These are phyloP conservation scores for Sarcophaga rosellei DNA, from an alignment of 2,888 invertebrate species.

Conservation along the genomic window DNA sequence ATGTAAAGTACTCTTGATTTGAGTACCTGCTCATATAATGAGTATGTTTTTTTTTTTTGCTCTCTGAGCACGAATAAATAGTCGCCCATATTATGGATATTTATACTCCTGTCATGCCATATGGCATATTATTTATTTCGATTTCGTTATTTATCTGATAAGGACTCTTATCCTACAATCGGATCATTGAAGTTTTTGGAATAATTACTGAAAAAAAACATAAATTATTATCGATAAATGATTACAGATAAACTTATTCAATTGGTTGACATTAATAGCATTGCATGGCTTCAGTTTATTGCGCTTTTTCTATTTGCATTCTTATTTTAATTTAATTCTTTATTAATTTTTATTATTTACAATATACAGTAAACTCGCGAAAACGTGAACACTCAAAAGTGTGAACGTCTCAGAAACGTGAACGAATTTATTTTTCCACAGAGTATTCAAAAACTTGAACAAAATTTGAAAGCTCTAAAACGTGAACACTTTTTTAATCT, in stretches of 20 bases:
- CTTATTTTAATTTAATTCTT: too few species aligned
- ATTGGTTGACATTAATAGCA: not conserved
- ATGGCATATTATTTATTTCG: too few species aligned
- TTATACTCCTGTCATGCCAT: not conserved
- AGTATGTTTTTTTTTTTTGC: not conserved
- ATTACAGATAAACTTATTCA: not conserved
- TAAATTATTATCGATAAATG: not conserved
- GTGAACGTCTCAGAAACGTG: too few species aligned
- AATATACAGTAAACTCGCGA: too few species aligned
- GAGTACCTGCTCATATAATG: slow-evolving; percentile 32
- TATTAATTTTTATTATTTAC: too few species aligned
- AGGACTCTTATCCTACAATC: not conserved
- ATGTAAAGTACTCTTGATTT: slow-evolving; percentile 40
- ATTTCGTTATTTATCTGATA: not conserved
- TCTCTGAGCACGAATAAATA: not conserved
- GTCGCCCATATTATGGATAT: not conserved
- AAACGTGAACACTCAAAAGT: too few species aligned
- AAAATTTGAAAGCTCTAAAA: too few species aligned
- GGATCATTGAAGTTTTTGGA: not conserved
- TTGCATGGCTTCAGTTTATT: too few species aligned
- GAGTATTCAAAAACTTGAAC: too few species aligned
- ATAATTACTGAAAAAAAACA: not conserved
- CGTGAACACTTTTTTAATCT: too few species aligned
- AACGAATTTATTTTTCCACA: too few species aligned
- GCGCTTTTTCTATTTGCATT: too few species aligned